Base-by-base conservation (phyloP, 2,797 vertebrate genomes). In the Sebastes goodei region DNA sequence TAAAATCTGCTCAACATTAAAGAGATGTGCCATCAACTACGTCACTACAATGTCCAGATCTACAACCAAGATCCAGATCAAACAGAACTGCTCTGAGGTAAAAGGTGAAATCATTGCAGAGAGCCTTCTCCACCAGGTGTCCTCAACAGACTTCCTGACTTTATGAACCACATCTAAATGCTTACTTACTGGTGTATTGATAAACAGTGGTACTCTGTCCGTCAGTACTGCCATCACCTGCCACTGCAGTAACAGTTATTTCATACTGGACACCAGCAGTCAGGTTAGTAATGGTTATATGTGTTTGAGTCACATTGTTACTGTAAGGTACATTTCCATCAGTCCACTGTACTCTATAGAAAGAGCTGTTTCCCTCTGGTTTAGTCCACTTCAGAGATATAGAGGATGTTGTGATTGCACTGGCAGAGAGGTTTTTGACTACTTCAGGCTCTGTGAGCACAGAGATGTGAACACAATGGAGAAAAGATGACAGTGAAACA, bases 121-220 rank as follows among this genome's bases (percentile, higher is more conserved):
- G 0, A 60, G 29, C 17, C 29, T 60, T 60, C 27, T 30, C 27
- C 59, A 15, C 12, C 0, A 64, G 62, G 12, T 23, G 12, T 66
- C 64, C 4, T 29, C 25, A 25, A 7, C 42, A 46, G 42, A 46
- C 14, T 15, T 17, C 6, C 14, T 46, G 42, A 46, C 6, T 15
- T 6, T 46, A 46, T 46, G 6, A 15, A 46, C 10, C 11, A 42
- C 29, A 42, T 14, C 7, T 10, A 38, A 49, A 49, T 6, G 17
- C 2, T 10, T 30, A 30, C 87, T 89, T 84, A 87, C 85, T 78
- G 55, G 89, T 88, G 29, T 86, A 84, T 8, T 4, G 71, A 21
- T 0, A 76, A 17, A 32, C 3, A 17, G 0, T 12, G 2, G 0
- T 2, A n/a, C 4, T 52, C 1, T 2, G 0, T 75, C 84, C 80